A percentile compares a stretch with the other conserved stretches of the same genome.
These are phyloP conservation scores for Sternotherus odoratus DNA, from an alignment of 2,797 vertebrate species.

Conservation along the genomic window DNA sequence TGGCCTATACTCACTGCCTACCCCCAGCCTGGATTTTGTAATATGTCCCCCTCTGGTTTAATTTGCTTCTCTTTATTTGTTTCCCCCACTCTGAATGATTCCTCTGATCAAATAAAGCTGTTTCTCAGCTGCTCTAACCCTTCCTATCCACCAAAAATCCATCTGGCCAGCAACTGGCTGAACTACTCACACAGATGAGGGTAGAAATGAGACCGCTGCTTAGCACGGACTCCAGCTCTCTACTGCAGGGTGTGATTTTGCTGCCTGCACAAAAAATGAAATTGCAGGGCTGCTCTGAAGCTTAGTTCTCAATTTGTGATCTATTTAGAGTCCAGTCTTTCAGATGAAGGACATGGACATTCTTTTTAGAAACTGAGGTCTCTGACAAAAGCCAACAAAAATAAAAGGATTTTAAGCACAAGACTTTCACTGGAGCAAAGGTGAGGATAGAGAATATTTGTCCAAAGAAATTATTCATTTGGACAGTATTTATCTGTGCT, in stretches of 20 bases:
- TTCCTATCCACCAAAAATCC: neutral
- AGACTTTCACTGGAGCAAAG: neutral
- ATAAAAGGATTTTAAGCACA: neutral
- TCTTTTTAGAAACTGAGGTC: neutral
- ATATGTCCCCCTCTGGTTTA: neutral
- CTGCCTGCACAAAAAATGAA: neutral
- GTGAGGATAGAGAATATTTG: neutral
- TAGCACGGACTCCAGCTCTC: neutral
- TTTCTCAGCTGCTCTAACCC: neutral
- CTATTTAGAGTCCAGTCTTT: neutral
- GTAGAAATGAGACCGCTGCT: neutral
- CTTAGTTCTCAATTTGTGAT: neutral
- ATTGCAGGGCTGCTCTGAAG: neutral
- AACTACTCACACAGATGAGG: neutral
- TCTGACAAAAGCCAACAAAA: neutral
- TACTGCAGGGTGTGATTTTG: neutral
- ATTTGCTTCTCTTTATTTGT: neutral
- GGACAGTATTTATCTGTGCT: neutral
- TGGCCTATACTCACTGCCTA: neutral
- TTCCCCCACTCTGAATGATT: neutral
- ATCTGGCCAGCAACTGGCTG: neutral
- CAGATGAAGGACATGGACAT: neutral
- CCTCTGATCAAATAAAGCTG: neutral
- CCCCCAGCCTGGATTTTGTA: neutral
- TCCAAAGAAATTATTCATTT: neutral